Evolutionary conservation across 35 echinoderm and acorn worm genomes (phyloP), one percentile per base, ranked within the genome.

Genomic region (Lytechinus pictus): DNA sequence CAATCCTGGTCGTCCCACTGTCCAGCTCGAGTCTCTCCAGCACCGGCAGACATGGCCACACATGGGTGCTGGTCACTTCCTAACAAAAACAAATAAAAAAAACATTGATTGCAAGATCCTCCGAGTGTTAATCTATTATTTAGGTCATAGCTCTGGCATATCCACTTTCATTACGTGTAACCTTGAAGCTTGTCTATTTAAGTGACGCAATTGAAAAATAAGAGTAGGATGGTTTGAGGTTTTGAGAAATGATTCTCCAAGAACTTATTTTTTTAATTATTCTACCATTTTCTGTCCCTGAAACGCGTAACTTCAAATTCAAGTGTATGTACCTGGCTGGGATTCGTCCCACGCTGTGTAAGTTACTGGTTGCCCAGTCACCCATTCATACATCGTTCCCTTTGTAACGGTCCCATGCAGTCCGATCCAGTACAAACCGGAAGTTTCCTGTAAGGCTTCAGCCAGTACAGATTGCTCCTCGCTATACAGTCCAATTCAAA

Each of bases 331-430:
- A 96, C 96, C 96, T 89, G 97, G 97, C 57, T 97, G 97, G 28
- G 61, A 27, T 52, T 54, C 14, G 55, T 97, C 97, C 97, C 97
- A 97, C 79, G 96, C 54, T 51, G 97, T 97, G 60, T 54, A 97
- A 9, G 94, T 95, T 8, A 97, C 97, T 0, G 95, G 94, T n/a
- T 86, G 55, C 53, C 96, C 96, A 86, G 95, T 95, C 19, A 86
- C 96, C 97, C 97, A 97, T 27, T 95, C 93, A 72, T 97, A 97
- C 5, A 24, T 16, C 5, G 90, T 95, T 58, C 97, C 97, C 21
- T 89, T 16, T 10, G 61, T 44, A 8, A 86, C 61, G 10, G 28
- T 52, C 21, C 96, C 97, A 60, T 95, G 95, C 14, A 97, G 71
- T 52, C 97, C 96, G 24, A 96, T 97, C 97, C 97, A 97, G 61